phyloP scores from a whole-genome alignment of 2,888 invertebrate species.

The Epinotia brunnichana region DNA sequence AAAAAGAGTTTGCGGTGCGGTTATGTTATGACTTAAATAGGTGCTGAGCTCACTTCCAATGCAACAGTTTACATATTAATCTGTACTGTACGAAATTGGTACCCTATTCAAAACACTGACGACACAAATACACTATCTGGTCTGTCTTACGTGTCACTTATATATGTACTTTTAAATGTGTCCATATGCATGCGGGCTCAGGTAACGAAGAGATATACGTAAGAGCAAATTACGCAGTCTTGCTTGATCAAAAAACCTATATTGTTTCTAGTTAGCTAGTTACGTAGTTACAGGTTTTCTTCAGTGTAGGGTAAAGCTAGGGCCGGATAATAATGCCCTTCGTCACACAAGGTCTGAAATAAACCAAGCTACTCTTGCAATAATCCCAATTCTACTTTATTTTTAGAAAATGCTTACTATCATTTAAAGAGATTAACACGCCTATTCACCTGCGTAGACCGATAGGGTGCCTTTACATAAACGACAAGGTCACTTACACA shows the following conservation, averaged over 20 bases:
- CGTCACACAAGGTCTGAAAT: conserved; percentile 28
- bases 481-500: background rate
- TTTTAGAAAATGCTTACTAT: background rate
- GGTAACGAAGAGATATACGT: background rate
- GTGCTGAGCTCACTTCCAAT: too few species aligned
- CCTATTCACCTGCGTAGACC: background rate
- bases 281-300: too few species aligned
- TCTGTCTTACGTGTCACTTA: background rate
- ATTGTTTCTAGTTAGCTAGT: background rate
- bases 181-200: background rate
- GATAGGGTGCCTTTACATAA: background rate
- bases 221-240: conserved; percentile 6
- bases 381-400: background rate
- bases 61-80: background rate
- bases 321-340: conserved; percentile 8
- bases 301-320: conserved; percentile 18
- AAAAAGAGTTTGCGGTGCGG: background rate
- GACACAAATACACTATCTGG: conserved; percentile 5
- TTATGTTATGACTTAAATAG: too few species aligned
- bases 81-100: background rate
- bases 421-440: background rate
- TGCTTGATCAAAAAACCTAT: background rate
- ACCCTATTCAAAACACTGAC: background rate
- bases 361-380: conserved; percentile 13
- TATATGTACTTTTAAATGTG: background rate